These are phyloP conservation scores for Lamellibrachia luymesi DNA, from an alignment of 1,140 invertebrate species.

Conservation along the genomic window DNA sequence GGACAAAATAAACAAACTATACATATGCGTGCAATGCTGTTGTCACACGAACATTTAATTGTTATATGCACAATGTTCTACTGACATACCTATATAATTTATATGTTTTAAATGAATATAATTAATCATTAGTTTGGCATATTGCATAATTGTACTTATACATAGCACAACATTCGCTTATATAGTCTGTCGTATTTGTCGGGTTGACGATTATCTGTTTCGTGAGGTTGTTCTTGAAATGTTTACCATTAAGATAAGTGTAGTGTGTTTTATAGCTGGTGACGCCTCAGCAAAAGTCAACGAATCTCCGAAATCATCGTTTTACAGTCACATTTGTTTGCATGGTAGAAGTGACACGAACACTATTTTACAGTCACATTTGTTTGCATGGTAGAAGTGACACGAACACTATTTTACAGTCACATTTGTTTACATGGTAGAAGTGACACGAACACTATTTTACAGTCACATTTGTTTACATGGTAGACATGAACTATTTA, in stretches of 20 bases:
- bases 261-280: background rate
- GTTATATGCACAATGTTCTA: background rate
- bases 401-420: background rate
- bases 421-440: too few species aligned
- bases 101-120: background rate
- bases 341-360: background rate
- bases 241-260: background rate
- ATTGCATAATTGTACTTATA: too few species aligned
- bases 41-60: background rate
- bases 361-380: too few species aligned
- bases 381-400: background rate
- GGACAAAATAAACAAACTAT: background rate
- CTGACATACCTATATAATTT: background rate
- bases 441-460: too few species aligned
- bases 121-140: too few species aligned
- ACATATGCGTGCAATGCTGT: background rate
- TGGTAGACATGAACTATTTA: too few species aligned
- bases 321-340: background rate
- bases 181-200: background rate
- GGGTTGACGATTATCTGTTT: background rate
- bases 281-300: too few species aligned
- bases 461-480: too few species aligned
- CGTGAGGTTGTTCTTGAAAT: background rate
- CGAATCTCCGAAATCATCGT: too few species aligned
- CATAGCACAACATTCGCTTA: too few species aligned